A percentile compares a stretch with the other conserved stretches of the same genome.
phyloP scores from a whole-genome alignment of 2,113 vertebrate species.

The Gallinago media region DNA sequence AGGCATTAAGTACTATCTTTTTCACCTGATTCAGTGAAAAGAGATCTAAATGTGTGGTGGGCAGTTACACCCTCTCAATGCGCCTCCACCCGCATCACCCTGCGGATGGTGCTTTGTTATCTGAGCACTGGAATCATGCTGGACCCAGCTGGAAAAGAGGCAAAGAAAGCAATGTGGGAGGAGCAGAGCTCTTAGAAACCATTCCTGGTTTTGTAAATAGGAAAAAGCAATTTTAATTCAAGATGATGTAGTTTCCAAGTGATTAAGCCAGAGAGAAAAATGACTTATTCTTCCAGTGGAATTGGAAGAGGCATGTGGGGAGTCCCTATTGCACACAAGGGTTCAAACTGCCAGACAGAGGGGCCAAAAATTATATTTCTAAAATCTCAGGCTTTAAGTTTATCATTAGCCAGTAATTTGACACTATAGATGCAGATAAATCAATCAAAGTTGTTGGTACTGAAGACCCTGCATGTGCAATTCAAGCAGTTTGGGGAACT shows the following conservation, averaged over 20 bases:
- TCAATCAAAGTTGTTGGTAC: not conserved
- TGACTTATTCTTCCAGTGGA: conserved; percentile 37
- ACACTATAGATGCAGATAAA: not conserved
- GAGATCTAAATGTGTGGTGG: conserved; percentile 13
- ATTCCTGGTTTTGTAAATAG: conserved; percentile 1
- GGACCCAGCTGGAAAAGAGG: conserved; percentile 38
- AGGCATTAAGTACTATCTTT: conserved; percentile 36
- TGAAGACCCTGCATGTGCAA: not conserved
- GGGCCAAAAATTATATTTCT: not conserved
- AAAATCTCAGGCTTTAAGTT: not conserved
- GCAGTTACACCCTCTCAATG: not conserved
- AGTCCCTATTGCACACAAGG: not conserved
- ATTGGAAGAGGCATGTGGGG: not conserved
- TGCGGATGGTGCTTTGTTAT: conserved; percentile 22
- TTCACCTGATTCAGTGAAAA: conserved; percentile 57
- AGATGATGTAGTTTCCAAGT: conserved; percentile 36
- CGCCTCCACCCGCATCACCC: not conserved
- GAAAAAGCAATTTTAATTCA: conserved; percentile 46
- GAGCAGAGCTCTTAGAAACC: conserved; percentile 37
- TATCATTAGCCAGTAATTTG: not conserved
- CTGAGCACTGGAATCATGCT: conserved; percentile 1
- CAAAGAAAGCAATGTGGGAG: not conserved
- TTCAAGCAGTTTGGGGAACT: not conserved
- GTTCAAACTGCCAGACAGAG: not conserved
- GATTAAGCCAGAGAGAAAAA: conserved; percentile 26